These are phyloP conservation scores for Pygoscelis adeliae DNA, from an alignment of 2,113 vertebrate species.

Conservation along the genomic window DNA sequence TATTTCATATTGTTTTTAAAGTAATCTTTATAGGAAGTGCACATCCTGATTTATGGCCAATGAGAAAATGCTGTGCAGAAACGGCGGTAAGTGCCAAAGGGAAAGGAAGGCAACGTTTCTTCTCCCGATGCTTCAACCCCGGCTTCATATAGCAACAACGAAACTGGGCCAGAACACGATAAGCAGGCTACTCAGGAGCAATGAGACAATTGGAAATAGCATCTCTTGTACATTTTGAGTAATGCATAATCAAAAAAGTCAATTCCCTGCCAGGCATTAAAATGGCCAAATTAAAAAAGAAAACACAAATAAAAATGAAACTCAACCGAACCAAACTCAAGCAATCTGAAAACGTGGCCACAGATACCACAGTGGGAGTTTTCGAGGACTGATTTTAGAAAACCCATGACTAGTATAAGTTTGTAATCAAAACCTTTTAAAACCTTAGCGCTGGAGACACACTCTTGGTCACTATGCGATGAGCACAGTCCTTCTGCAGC, in stretches of 20 bases:
- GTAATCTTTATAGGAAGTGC: background rate
- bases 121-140: background rate
- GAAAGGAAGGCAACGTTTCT: background rate
- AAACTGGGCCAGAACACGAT: background rate
- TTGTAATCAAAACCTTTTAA: background rate
- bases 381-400: background rate
- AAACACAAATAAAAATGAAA: background rate
- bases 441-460: background rate
- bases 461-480: accelerated
- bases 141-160: background rate
- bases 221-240: background rate
- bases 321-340: accelerated
- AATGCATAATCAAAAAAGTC: background rate
- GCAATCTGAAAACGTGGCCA: accelerated
- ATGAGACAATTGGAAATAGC: background rate
- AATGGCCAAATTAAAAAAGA: background rate
- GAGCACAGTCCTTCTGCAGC: background rate
- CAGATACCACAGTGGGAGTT: background rate
- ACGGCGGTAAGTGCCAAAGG: background rate
- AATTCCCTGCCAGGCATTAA: background rate
- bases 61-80: background rate
- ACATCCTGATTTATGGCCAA: background rate
- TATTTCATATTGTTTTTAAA: slow-evolving; percentile 12
- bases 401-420: background rate
- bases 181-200: background rate